A percentile compares a stretch with the other conserved stretches of the same genome.
Conservation (phyloP, 37 sponge, comb jelly and placozoan species). For the Hexactinellida sp. region DNA sequence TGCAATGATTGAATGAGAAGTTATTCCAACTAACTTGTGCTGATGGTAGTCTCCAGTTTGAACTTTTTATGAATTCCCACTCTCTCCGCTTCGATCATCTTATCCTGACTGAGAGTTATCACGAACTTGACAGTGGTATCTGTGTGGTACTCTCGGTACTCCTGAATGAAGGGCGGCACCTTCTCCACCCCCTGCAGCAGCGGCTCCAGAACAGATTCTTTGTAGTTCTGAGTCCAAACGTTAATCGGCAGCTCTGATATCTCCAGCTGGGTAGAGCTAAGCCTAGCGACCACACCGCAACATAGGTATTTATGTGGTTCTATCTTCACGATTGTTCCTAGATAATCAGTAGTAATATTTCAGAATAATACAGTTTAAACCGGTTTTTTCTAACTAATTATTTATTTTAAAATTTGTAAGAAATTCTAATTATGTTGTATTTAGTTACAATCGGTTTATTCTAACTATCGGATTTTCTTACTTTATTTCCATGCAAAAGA, state of each 20-base stretch:
- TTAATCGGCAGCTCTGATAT: constrained; percentile 84
- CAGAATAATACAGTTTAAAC: too few relatives aligned
- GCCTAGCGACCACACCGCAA: constrained; percentile 51
- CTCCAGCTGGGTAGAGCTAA: constrained; percentile 59
- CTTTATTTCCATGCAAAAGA: too few relatives aligned
- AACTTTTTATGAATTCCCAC: constrained; percentile 81
- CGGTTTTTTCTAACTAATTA: not conserved
- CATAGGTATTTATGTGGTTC: constrained; percentile 56
- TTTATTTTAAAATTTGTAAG: too few relatives aligned
- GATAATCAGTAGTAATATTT: constrained; percentile 12
- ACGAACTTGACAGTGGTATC: constrained; percentile 91
- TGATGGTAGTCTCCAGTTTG: constrained; percentile 59
- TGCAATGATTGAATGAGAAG: not conserved
- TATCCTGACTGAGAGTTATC: constrained; percentile 44
- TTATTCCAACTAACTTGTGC: constrained; percentile 25
- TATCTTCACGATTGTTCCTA: constrained; percentile 57
- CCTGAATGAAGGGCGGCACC: constrained; percentile 52
- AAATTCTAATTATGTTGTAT: too few relatives aligned
- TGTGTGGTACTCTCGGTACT: constrained; percentile 95
- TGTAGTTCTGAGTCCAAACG: constrained; percentile 88
- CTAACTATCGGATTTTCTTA: too few relatives aligned
- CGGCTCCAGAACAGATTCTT: constrained; percentile 70
- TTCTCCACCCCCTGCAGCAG: constrained; percentile 89
- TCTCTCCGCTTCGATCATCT: constrained; percentile 47
- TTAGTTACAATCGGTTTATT: too few relatives aligned